Conservation (phyloP, 2,888 invertebrate genomes). For the Pegoplata infirma region DNA sequence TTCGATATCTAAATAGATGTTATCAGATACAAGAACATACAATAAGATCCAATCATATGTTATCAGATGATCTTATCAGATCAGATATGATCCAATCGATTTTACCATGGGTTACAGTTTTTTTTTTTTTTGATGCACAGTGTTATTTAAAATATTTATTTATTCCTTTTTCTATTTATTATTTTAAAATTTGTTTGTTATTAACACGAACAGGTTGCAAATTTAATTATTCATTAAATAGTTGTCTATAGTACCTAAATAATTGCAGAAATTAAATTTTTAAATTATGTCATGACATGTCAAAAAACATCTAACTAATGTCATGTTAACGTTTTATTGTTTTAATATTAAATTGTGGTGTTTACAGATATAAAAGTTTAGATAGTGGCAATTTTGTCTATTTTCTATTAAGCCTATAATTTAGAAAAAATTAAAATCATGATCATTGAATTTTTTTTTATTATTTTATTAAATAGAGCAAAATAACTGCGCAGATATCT, state of each 20-base stretch:
- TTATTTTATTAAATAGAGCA: no score
- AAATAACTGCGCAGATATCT: no score
- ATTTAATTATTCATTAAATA: neutral
- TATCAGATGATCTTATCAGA: no score
- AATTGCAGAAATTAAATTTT: neutral
- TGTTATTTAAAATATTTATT: constrained; percentile 27
- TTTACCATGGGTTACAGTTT: no score
- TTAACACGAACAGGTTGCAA: constrained; percentile 17
- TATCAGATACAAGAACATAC: no score
- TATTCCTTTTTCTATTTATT: constrained; percentile 11
- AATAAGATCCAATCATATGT: no score
- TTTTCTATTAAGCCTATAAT: no score
- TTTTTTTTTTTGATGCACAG: no score
- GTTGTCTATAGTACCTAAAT: neutral
- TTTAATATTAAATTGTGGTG: neutral
- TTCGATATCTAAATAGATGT: no score
- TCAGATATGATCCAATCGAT: no score
- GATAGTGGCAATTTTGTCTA: neutral
- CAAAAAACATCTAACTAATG: neutral
- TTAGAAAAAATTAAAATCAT: no score
- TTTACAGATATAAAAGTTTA: neutral
- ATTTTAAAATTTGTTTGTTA: constrained; percentile 10
- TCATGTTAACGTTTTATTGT: neutral
- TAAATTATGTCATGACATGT: constrained; percentile 23
- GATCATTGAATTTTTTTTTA: no score